Evolutionary conservation across 30 jellyfish, hydroid and myxozoan species (phyloP), one percentile per base, ranked within the genome.

Genomic region (Mastigias papua): DNA sequence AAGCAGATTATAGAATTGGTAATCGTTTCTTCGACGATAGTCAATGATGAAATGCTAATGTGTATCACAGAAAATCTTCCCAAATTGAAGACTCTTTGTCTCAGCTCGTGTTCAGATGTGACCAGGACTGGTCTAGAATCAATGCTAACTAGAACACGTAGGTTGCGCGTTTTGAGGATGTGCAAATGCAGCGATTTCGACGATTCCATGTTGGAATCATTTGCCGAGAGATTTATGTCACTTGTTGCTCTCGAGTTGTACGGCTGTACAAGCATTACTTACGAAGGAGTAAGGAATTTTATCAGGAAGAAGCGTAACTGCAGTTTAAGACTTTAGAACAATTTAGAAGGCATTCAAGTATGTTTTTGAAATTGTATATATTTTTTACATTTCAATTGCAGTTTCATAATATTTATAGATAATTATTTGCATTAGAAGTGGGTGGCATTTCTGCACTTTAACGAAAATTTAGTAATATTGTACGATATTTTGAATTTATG

Each of bases 31-130:
- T 82, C 68, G 46, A 82, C 30, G 11, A 26, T 68, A 1, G 57
- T 82, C 22, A 25, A 71, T 31, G 84, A 82, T 70, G 65, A 69
- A 28, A 69, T 82, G 84, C n/a, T 71, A 49, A 16, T 82, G 1
- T 31, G 69, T 34, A 48, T 82, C 9, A 86, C 92, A 9, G 49
- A 69, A 61, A 82, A 69, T 32, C 67, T 82, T n/a, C 60, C 92
- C n/a, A 50, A 51, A 1, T 32, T 82, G 78, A 51, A 69, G 25
- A 68, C 76, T 19, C 48, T 82, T 69, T 33, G 54, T 15, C 85
- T 82, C 1, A 69, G 92, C 54, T 82, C 92, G 33, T 82, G 92
- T 70, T 20, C 21, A 31, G 68, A 82, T 46, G 69, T 82, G 16
- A 67, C 78, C 73, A 73, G 26, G 60, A 35, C 61, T 27, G 79